Evolutionary conservation across 2,888 invertebrate genomes (phyloP), one percentile per base, ranked within the genome.

Genomic region (Strigamia maritima): DNA sequence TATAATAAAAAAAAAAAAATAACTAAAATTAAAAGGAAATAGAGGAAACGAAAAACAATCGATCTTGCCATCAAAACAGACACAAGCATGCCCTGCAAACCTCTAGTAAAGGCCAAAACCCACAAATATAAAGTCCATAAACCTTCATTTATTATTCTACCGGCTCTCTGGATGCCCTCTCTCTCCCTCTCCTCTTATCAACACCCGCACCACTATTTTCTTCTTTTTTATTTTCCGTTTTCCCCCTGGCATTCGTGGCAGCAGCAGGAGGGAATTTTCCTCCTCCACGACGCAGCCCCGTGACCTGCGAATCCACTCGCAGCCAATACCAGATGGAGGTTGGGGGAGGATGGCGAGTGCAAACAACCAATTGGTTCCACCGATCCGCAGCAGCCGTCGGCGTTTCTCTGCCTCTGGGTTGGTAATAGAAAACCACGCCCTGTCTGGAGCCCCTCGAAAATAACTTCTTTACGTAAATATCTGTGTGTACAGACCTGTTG

Each of bases 361-460:
- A 65, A 65, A 65, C 65, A 65, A 65, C 65, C 65, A 65, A 65
- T 65, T 65, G 65, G 65, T 65, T 65, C 65, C 65, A 65, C 65
- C 65, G 65, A 65, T 65, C 65, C 65, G 28, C 65, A 65, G 65
- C 65, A 65, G 65, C 65, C 65, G 65, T 65, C 65, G 65, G 65
- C 65, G 65, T 8, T 65, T 65, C 65, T 77, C 77, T 77, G 77
- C 77, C 77, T 77, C 54, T 78, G 78, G 78, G 78, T 65, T 78
- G 78, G 78, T 60, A 31, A 22, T 35, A 14, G 35, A 49, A 35
- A 38, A 78, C 78, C 78, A 78, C 78, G 78, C 78, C 78, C 78
- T 78, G 78, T 78, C 78, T 78, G 78, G 75, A 49, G 24, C 44
- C 49, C 8, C 22, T 22, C 28, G 28, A 44, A 77, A 77, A 40